Evolutionary conservation across 2,888 invertebrate species (phyloP).

Genomic region (Torymus tubicola): DNA sequence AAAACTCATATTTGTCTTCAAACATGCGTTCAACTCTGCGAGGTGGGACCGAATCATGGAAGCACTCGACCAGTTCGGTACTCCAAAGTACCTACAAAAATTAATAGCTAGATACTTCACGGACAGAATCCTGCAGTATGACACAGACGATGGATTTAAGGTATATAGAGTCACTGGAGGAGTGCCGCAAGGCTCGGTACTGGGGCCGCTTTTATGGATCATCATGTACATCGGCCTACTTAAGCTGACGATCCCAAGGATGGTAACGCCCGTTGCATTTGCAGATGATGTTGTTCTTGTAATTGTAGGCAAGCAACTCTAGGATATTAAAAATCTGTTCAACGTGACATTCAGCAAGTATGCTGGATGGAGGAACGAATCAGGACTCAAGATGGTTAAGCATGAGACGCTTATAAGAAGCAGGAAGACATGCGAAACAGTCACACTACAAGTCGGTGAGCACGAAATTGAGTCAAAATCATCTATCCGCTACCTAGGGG

Average conservation of each 20-base stretch:
- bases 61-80: neutral
- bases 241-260: neutral
- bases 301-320: neutral
- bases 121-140: constrained; percentile 49
- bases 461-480: neutral
- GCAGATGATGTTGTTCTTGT: constrained; percentile 18
- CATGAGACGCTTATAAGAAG: neutral
- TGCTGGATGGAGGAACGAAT: neutral
- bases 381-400: neutral
- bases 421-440: neutral
- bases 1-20: too few species aligned
- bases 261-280: neutral
- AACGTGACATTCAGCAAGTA: neutral
- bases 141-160: constrained; percentile 31
- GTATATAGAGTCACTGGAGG: too few species aligned
- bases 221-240: neutral
- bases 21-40: too few species aligned
- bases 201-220: neutral
- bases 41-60: constrained; percentile 21
- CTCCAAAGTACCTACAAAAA: constrained; percentile 51
- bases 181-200: neutral
- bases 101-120: constrained; percentile 56
- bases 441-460: neutral
- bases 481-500: too few species aligned
- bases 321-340: neutral